A percentile compares a stretch with the other conserved stretches of the same genome.
phyloP scores from a whole-genome alignment of 2,797 vertebrate genomes.

The Paratrypauchen microcephalus region DNA sequence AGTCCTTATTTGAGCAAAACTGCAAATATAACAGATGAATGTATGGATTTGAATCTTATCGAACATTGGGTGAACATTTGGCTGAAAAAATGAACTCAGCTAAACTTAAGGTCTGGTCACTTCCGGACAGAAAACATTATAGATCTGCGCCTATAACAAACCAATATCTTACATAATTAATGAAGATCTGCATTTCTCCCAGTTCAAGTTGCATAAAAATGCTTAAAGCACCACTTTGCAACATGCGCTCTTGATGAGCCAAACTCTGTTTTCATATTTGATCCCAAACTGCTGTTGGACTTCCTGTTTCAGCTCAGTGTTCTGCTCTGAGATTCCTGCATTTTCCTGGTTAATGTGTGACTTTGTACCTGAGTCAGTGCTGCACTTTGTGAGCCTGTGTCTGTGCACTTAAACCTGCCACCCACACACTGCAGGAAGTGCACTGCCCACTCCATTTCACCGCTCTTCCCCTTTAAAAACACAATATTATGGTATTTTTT shows the following conservation, averaged over 20 bases:
- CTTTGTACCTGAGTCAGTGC: conserved; percentile 14
- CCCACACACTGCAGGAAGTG: conserved; percentile 45
- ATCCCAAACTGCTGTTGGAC: not conserved
- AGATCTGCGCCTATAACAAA: not conserved
- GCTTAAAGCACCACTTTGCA: not conserved
- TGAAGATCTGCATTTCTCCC: not conserved
- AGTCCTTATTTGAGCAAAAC: too few relatives aligned
- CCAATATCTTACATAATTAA: not conserved
- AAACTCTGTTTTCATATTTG: not conserved
- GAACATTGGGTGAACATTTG: too few relatives aligned
- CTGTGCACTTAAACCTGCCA: not conserved
- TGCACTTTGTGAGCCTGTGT: conserved; percentile 7
- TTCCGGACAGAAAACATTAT: not conserved
- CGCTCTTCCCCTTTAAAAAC: not conserved
- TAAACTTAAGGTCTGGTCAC: not conserved
- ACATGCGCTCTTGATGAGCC: not conserved
- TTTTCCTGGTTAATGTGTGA: conserved; percentile 53
- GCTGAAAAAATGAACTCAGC: too few relatives aligned
- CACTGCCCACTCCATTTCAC: not conserved
- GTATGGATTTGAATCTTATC: too few relatives aligned
- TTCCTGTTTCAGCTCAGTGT: conserved; percentile 31
- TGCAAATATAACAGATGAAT: too few relatives aligned
- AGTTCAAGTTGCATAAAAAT: not conserved
- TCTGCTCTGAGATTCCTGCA: conserved; percentile 5
- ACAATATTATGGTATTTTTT: not conserved